Evolutionary conservation across 2,888 invertebrate genomes (phyloP).

Genomic region (Altica lythri): DNA sequence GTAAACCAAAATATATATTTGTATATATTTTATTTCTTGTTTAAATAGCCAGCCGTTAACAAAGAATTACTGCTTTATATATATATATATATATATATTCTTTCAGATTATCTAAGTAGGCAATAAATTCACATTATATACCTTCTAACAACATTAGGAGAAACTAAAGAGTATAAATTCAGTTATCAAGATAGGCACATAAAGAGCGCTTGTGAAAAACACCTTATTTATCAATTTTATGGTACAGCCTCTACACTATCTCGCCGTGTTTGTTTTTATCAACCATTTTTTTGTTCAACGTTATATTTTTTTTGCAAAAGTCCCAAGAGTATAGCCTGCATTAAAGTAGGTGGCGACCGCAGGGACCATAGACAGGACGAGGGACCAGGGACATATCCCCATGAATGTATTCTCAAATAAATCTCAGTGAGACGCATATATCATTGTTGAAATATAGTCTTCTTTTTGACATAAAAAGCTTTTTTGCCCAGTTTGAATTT

Average conservation of each 20-base stretch:
- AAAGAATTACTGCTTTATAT: no score
- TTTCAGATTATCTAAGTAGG: no score
- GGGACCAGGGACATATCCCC: constrained; percentile 20
- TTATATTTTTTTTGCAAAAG: constrained; percentile 21
- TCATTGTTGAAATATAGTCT: constrained; percentile 24
- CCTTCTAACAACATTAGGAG: constrained; percentile 1
- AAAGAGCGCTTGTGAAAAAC: constrained; percentile 8
- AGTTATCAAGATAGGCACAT: constrained; percentile 6
- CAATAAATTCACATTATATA: no score
- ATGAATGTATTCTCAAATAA: constrained; percentile 25
- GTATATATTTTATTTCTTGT: no score
- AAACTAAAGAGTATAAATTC: background rate
- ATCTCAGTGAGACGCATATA: constrained; percentile 27
- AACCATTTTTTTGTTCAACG: constrained; percentile 18
- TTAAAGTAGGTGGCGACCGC: constrained; percentile 23
- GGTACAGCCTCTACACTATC: constrained; percentile 12
- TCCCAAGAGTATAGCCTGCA: constrained; percentile 20
- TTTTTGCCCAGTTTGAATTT: constrained; percentile 23
- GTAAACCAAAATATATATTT: no score
- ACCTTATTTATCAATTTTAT: constrained; percentile 24
- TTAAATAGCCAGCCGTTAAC: no score
- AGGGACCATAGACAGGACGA: constrained; percentile 14
- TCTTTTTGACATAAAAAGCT: constrained; percentile 20
- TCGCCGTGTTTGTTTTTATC: constrained; percentile 15
- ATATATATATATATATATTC: no score